phyloP scores from a whole-genome alignment of 1,140 invertebrate species.

The Lethrus apterus region DNA sequence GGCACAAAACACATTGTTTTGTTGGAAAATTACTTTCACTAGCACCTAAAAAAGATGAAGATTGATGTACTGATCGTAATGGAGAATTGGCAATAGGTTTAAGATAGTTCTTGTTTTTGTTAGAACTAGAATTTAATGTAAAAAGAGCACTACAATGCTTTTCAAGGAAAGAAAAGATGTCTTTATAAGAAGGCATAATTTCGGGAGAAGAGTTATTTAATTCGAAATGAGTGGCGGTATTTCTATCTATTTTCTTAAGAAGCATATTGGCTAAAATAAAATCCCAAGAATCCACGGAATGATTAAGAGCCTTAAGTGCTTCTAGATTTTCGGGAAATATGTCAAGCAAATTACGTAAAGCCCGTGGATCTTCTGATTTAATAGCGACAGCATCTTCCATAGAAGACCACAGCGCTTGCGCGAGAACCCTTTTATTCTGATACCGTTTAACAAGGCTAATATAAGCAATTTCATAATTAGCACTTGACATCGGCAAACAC shows the following conservation, averaged over 20 bases:
- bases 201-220: not conserved
- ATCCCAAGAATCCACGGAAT: not conserved
- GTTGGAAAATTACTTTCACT: not conserved
- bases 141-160: not conserved
- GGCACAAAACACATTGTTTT: not conserved
- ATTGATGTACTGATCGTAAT: not conserved
- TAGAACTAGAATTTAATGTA: too few relatives aligned
- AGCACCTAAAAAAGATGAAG: not conserved
- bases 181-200: not conserved
- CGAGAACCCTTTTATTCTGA: not conserved
- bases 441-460: not conserved
- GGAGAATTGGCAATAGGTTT: not conserved
- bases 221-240: not conserved
- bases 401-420: not conserved
- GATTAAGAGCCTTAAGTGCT: not conserved
- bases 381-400: not conserved
- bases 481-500: not conserved
- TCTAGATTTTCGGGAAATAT: not conserved
- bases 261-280: not conserved
- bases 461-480: not conserved
- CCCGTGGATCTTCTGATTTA: too few relatives aligned
- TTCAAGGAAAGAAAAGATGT: not conserved
- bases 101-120: too few relatives aligned
- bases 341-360: too few relatives aligned
- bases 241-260: not conserved